phyloP scores from a whole-genome alignment of 2,113 vertebrate species.

The Scatophagus argus region DNA sequence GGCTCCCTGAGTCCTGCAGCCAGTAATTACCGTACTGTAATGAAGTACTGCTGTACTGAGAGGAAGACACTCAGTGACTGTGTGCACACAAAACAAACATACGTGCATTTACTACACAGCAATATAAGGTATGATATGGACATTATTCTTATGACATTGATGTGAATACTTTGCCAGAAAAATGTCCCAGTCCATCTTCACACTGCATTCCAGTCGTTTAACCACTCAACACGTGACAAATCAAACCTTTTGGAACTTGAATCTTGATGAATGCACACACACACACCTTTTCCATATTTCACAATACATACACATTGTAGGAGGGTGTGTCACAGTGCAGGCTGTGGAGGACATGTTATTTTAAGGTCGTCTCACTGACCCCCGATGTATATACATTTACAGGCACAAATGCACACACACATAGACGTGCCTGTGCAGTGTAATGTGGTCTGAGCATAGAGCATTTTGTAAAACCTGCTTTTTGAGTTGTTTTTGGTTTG shows the following conservation, averaged over 20 bases:
- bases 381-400: not conserved
- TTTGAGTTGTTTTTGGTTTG: not conserved
- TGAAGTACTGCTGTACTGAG: not conserved
- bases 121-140: not conserved
- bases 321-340: not conserved
- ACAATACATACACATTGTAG: not conserved
- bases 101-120: not conserved
- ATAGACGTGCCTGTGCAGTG: not conserved
- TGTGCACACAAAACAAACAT: not conserved
- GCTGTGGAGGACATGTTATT: not conserved
- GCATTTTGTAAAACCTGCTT: not conserved
- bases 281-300: slow-evolving; percentile 11
- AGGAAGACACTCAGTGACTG: not conserved
- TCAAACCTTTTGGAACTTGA: not conserved
- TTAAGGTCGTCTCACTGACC: not conserved
- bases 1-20: slow-evolving; percentile 10
- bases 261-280: not conserved
- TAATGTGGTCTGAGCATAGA: not conserved
- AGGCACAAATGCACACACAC: not conserved
- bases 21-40: slow-evolving; percentile 52
- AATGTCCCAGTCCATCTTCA: not conserved
- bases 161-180: too few species aligned
- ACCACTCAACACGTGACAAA: not conserved
- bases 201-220: not conserved
- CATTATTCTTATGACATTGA: not conserved